These are phyloP conservation scores for Nymphalis urticae DNA, from an alignment of 2,888 invertebrate species.

Conservation along the genomic window DNA sequence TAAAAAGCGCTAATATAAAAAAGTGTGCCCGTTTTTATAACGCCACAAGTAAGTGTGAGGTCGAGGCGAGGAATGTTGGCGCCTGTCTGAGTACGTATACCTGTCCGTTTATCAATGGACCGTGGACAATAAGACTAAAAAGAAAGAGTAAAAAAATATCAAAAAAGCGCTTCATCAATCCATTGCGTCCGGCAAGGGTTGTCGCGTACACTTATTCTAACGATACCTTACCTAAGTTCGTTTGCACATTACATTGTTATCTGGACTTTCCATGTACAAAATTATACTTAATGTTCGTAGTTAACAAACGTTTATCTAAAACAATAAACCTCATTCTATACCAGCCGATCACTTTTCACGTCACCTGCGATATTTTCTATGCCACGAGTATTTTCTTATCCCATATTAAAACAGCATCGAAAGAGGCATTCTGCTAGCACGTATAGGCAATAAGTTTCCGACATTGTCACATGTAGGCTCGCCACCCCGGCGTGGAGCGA, in stretches of 20 bases:
- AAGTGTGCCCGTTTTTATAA: constrained; percentile 79
- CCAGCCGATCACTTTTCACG: constrained; percentile 28
- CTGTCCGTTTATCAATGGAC: constrained; percentile 81
- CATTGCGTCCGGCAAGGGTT: constrained; percentile 75
- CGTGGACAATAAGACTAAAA: constrained; percentile 73
- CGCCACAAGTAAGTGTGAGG: constrained; percentile 79
- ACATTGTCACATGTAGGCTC: constrained; percentile 70
- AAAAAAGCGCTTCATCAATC: constrained; percentile 79
- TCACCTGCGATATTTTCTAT: constrained; percentile 30
- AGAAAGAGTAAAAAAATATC: constrained; percentile 64
- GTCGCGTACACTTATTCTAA: constrained; percentile 52
- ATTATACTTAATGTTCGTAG: constrained; percentile 28
- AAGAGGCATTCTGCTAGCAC: constrained; percentile 44
- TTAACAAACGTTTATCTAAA: constrained; percentile 24
- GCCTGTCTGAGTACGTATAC: constrained; percentile 82
- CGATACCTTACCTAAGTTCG: constrained; percentile 31
- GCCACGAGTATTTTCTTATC: constrained; percentile 35
- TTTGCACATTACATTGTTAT: constrained; percentile 32
- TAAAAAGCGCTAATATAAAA: constrained; percentile 80
- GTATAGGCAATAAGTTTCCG: constrained; percentile 65
- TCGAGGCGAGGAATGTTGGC: constrained; percentile 81
- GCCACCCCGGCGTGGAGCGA: constrained; percentile 63
- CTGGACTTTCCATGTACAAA: constrained; percentile 23
- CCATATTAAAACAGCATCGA: constrained; percentile 44
- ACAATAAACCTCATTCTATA: constrained; percentile 32